Conservation (phyloP, 2,888 invertebrate species). For the Macrophya alboannulata region DNA sequence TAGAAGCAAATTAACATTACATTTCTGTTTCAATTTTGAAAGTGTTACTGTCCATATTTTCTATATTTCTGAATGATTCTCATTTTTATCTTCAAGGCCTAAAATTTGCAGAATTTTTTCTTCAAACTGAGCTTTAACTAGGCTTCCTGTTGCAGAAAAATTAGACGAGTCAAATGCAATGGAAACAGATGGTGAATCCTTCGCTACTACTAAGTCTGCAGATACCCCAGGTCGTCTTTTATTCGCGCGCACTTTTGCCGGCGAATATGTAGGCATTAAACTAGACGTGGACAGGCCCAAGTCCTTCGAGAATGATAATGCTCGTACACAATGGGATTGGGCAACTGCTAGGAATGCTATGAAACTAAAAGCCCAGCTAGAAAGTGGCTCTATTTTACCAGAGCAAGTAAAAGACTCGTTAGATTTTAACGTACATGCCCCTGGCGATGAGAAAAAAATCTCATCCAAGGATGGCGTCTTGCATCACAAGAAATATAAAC, state of each 20-base stretch:
- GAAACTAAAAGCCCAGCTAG: conserved; percentile 84
- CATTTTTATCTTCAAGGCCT: neutral
- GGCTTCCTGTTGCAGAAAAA: conserved; percentile 67
- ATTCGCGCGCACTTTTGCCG: conserved; percentile 84
- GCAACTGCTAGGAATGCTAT: conserved; percentile 84
- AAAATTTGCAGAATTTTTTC: neutral
- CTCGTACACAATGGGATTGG: conserved; percentile 85
- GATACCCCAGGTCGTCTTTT: conserved; percentile 79
- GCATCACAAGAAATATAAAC: conserved; percentile 81
- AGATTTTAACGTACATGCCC: conserved; percentile 84
- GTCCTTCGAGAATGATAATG: conserved; percentile 83
- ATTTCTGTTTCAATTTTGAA: neutral
- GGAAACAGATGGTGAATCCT: conserved; percentile 66
- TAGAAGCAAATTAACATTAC: neutral
- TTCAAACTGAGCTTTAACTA: neutral
- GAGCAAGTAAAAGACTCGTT: conserved; percentile 83
- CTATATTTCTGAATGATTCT: neutral
- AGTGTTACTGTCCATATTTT: neutral
- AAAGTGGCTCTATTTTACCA: conserved; percentile 83
- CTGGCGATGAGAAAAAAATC: conserved; percentile 83
- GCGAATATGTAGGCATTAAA: conserved; percentile 86
- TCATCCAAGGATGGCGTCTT: conserved; percentile 71
- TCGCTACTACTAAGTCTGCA: conserved; percentile 64
- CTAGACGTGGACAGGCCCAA: conserved; percentile 84
- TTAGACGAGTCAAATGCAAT: conserved; percentile 64